Base-by-base conservation (phyloP, 2,113 vertebrate genomes). In the Redunca redunca region DNA sequence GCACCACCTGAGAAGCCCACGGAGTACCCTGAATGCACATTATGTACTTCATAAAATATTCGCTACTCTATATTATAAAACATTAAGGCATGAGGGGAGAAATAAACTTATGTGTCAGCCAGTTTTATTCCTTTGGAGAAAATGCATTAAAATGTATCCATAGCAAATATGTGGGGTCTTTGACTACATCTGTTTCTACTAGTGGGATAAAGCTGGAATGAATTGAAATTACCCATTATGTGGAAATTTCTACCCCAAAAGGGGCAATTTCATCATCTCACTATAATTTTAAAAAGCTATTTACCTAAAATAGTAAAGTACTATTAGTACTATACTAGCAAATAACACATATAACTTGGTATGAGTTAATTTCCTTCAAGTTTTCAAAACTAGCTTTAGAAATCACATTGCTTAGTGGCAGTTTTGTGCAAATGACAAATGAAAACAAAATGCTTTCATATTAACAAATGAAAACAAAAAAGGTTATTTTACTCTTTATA, bases 51-150 rank as follows among this genome's bases (percentile, higher is more conserved):
- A 26, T 97, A 98, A 98, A 96, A 97, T 97, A 96, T 97, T 98
- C 98, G 98, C 98, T 98, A 97, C 93, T 92, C 96, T 98, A 94
- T 96, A 98, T 98, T 97, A 98, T 98, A 97, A 99, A 99, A 98
- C 95, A 98, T 94, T 21, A 98, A 98, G 60, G 87, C 60, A 95
- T 82, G 50, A 92, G 23, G 21, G 58, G 64, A 71, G 17, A 74
- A 96, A 97, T 77, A 95, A 95, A 88, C 88, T 71, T 84, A 80
- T 87, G 71, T 57, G 93, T 95, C 95, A 93, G 67, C 64, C 92
- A 97, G 90, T 71, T 98, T 98, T 98, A 95, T 98, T 95, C 89
- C 97, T 97, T 98, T 96, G 85, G 48, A 96, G 91, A 98, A 98
- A 93, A 97, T 94, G 90, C 53, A 94, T 97, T 96, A 97, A 98